These are phyloP conservation scores for Galerucella nymphaeae DNA, from an alignment of 2,888 invertebrate species.

Conservation along the genomic window DNA sequence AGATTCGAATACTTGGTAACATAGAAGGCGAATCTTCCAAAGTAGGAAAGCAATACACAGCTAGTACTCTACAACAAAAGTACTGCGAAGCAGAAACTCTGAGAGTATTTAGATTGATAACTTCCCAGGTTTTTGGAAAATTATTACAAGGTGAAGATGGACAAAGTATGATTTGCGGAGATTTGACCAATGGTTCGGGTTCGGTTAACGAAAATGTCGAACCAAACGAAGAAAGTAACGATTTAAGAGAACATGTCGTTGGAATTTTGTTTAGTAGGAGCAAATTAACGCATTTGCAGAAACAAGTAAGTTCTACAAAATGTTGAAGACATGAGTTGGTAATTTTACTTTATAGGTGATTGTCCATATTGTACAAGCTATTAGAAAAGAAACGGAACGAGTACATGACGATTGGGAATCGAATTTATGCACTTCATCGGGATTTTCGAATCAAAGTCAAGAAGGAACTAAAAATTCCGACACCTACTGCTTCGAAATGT, in stretches of 20 bases:
- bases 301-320: slow-evolving; percentile 73
- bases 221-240: slow-evolving; percentile 66
- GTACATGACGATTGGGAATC: slow-evolving; percentile 94
- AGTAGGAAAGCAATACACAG: slow-evolving; percentile 67
- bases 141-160: slow-evolving; percentile 78
- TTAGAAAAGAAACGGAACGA: slow-evolving; percentile 86
- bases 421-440: slow-evolving; percentile 67
- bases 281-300: slow-evolving; percentile 91
- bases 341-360: slow-evolving; percentile 72
- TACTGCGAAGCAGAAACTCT: slow-evolving; percentile 93
- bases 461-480: slow-evolving; percentile 72
- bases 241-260: slow-evolving; percentile 92
- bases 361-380: slow-evolving; percentile 90
- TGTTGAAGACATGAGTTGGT: not conserved
- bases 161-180: slow-evolving; percentile 50
- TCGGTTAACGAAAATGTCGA: slow-evolving; percentile 62
- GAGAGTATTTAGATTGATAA: slow-evolving; percentile 90
- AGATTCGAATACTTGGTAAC: slow-evolving; percentile 78
- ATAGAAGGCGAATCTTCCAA: slow-evolving; percentile 69
- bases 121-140: slow-evolving; percentile 90
- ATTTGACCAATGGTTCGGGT: slow-evolving; percentile 52
- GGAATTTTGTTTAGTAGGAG: slow-evolving; percentile 95
- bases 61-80: slow-evolving; percentile 80
- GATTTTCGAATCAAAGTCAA: slow-evolving; percentile 60
- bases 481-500: slow-evolving; percentile 98